A percentile compares a stretch with the other conserved stretches of the same genome.
Conservation (phyloP, 2,797 vertebrate species). For the Malacoctenus gilli region DNA sequence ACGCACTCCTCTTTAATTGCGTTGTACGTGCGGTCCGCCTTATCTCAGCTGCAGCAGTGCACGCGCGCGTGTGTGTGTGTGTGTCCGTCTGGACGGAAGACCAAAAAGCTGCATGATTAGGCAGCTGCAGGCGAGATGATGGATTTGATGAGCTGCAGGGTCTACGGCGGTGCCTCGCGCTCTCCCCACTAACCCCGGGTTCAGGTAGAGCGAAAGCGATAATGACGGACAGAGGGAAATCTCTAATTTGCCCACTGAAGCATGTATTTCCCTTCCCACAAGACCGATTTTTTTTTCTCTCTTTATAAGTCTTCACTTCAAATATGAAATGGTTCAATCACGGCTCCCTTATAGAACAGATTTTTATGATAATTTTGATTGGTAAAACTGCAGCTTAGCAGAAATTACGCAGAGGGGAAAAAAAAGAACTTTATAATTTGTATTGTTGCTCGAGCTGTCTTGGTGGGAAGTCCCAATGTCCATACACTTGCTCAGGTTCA, state of each 20-base stretch:
- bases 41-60: constrained; percentile 78
- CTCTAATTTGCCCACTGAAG: constrained; percentile 70
- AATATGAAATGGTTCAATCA: constrained; percentile 72
- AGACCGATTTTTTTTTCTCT: constrained; percentile 57
- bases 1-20: constrained; percentile 80
- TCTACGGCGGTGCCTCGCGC: constrained; percentile 60
- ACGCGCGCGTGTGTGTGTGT: constrained; percentile 58
- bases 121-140: constrained; percentile 71
- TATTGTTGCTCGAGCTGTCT: constrained; percentile 36
- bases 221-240: constrained; percentile 66
- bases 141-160: constrained; percentile 76
- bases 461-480: constrained; percentile 17
- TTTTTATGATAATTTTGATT: constrained; percentile 59
- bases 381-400: constrained; percentile 47
- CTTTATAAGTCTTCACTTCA: constrained; percentile 43
- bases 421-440: constrained; percentile 57
- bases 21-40: constrained; percentile 72
- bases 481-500: constrained; percentile 16
- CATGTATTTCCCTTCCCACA: constrained; percentile 68
- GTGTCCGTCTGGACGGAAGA: constrained; percentile 60
- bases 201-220: constrained; percentile 71
- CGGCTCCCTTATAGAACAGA: constrained; percentile 39
- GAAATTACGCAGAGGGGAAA: constrained; percentile 27
- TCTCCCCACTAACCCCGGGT: constrained; percentile 58
- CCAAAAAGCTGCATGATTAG: constrained; percentile 70